Base-by-base conservation (phyloP, 2,113 vertebrate species). In the Oreochromis spilurus region DNA sequence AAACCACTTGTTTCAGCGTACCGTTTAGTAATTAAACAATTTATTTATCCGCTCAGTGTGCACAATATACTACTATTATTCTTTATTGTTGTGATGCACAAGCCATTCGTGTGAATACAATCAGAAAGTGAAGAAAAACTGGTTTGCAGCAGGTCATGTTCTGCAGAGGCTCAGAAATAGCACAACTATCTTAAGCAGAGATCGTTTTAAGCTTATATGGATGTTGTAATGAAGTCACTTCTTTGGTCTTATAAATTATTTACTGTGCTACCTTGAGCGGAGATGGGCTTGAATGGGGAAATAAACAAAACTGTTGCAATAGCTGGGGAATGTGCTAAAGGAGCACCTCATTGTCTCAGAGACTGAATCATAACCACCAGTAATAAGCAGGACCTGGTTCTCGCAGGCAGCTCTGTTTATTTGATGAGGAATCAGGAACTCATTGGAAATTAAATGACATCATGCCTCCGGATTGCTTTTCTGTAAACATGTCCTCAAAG, bases 231-330 rank as follows among this genome's bases (percentile, higher is more conserved):
- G 79, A 90, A 92, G 81, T 86, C 83, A 81, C 79, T 62, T 80
- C 21, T 7, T 88, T 85, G 84, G 50, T 86, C n/a, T 77, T 55
- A 72, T 92, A 9, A 95, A 92, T 93, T 92, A 91, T 93, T 92
- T 79, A 92, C 82, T 62, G 34, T 52, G 17, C 79, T 70, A 48
- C 81, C 75, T 87, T 92, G 40, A 89, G 55, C 72, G 85, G 36
- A 87, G 87, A 93, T 87, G 24, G 77, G 53, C 7, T 58, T 80
- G 70, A 85, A 90, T 85, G 77, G 31, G 62, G 81, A 90, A 91
- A 91, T 82, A 83, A 91, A 84, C 58, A 86, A 72, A 84, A 85
- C 38, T 65, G 80, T 85, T 82, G 55, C 57, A 67, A 55, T 26
- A 89, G 65, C 70, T 5, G 17, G 81, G 38, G 81, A 84, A n/a